Base-by-base conservation (phyloP, 1,140 invertebrate species). In the Parapsyche elsis region DNA sequence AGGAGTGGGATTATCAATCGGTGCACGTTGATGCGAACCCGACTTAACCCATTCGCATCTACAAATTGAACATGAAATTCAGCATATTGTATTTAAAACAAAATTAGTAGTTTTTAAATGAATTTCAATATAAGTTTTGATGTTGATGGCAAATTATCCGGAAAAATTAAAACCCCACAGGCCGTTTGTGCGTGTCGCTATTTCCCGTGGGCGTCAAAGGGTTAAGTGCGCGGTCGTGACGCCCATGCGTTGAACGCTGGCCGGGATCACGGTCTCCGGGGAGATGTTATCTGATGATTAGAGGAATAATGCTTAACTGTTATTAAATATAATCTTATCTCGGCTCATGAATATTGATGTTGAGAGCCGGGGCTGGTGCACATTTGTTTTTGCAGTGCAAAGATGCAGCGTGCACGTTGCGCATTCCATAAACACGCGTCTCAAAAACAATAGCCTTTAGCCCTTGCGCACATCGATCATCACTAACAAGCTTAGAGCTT, bases 251-350 rank as follows among this genome's bases (percentile, higher is more conserved):
- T 71, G 24, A 57, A 78, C 23, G 59, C 30, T 16, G 61, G 59
- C 21, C 24, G 61, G 45, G 67, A 71, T 53, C 61, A 71, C 30
- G 64, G 76, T 38, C 24, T 38, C 70, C 71, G 59, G 53, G n/a
- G 46, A 74, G 80, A 79, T 79, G 19, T 79, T 75, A 79, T 78
- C 77, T 67, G 46, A 49, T 70, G 80, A 81, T 81, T 79, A 81
- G 76, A 81, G 53, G 80, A 73, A 79, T 78, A 78, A 81, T 81
- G 71, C 78, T 81, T 75, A 81, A 79, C 80, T 81, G 80, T 81
- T 81, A 81, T 81, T 81, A 81, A 81, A 81, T 80, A 81, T 73
- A 70, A 81, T 81, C 76, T 81, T 79, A 81, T 81, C 80, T 81
- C 19, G 30, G 49, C 64, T 81, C 71, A 81, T 81, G 80, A 79